Evolutionary conservation across 2,888 invertebrate genomes (phyloP).

Genomic region (Ypsolopha sequella): DNA sequence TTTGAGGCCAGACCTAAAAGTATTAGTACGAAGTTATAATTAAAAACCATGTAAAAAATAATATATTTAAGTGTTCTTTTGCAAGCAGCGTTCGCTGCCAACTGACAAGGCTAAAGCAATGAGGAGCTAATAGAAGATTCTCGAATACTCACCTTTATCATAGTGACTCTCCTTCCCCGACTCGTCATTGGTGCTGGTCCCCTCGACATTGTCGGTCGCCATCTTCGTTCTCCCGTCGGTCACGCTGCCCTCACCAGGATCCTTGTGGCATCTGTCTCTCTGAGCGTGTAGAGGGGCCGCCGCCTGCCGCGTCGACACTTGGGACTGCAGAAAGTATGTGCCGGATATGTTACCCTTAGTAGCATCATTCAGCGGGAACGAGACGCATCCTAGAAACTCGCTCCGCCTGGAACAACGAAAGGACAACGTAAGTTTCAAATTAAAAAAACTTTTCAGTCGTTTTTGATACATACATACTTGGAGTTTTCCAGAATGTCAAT

Average conservation of each 20-base stretch:
- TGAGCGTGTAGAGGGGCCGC: conserved; percentile 28
- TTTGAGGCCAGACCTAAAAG: conserved; percentile 41
- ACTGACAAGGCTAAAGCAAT: no score
- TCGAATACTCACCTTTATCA: conserved; percentile 41
- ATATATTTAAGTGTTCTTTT: no score
- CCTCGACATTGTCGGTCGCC: conserved; percentile 62
- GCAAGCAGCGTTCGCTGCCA: no score
- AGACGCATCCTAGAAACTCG: conserved; percentile 95
- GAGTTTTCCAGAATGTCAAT: no score
- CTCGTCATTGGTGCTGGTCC: conserved; percentile 52
- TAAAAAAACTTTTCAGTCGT: background rate
- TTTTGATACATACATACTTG: no score
- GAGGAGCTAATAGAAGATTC: background rate
- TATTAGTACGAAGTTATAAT: background rate
- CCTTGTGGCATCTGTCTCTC: conserved; percentile 24
- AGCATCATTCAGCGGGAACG: conserved; percentile 88
- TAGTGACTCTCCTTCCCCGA: conserved; percentile 46
- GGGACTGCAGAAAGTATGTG: conserved; percentile 80
- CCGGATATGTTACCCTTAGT: conserved; percentile 78
- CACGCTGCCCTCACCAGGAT: conserved; percentile 25
- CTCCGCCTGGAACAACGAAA: conserved; percentile 79
- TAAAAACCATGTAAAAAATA: background rate
- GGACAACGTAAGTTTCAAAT: background rate
- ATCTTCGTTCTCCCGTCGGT: conserved; percentile 48
- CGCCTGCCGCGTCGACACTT: conserved; percentile 48